phyloP scores from a whole-genome alignment of 2,113 vertebrate genomes.

The Sinocyclocheilus maitianheensis region DNA sequence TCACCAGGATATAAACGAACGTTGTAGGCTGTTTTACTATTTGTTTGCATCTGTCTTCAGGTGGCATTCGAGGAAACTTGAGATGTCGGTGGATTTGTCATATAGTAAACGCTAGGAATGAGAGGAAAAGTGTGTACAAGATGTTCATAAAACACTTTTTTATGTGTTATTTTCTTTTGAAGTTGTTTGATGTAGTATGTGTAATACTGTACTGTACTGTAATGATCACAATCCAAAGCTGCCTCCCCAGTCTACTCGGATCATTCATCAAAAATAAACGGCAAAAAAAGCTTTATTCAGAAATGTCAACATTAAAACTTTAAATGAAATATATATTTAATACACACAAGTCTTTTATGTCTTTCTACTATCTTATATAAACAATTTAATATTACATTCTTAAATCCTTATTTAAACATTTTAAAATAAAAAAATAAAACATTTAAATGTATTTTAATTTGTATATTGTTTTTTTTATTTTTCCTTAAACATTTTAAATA shows the following conservation, averaged over 20 bases:
- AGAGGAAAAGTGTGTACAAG: background rate
- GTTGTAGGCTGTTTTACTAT: background rate
- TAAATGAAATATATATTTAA: no score
- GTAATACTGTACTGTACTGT: background rate
- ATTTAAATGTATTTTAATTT: no score
- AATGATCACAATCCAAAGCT: slow-evolving; percentile 1
- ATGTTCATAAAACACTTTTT: slow-evolving; percentile 10
- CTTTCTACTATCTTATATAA: no score
- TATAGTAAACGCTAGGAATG: background rate
- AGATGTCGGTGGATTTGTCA: background rate
- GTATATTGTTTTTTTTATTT: no score
- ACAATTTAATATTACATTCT: no score
- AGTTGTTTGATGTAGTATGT: background rate
- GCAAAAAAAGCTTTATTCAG: no score
- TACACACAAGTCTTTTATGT: no score
- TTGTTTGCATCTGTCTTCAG: slow-evolving; percentile 8
- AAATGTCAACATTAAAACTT: no score
- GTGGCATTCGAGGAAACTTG: background rate
- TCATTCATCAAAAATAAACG: background rate
- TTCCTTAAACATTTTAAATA: no score
- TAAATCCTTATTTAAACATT: no score
- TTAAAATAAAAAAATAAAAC: no score
- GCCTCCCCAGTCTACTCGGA: background rate
- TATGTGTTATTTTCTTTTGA: background rate
- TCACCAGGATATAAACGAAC: slow-evolving; percentile 1